Base-by-base conservation (phyloP, 2,797 vertebrate species). In the Cossypha niveicapilla region DNA sequence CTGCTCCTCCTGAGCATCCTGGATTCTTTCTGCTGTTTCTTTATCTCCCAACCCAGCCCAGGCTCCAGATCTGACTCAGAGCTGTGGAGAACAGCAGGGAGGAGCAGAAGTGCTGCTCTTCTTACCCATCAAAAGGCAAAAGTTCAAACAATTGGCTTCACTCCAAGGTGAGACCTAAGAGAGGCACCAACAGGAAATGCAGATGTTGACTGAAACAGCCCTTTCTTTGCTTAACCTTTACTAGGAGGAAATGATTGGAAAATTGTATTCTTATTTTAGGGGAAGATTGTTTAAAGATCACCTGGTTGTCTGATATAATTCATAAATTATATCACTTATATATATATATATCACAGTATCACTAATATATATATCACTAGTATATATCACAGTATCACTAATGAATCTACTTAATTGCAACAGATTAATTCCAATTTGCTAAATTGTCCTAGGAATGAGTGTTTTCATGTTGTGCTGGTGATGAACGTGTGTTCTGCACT, bases 101-200 rank as follows among this genome's bases (percentile, higher is more conserved):
- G 93, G 68, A 90, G 76, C 58, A 51, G 90, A 96, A 97, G 16
- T 34, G 63, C 47, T 92, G 48, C 25, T 90, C 79, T 79, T 89
- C 80, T 54, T 71, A 81, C 65, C 85, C 75, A 96, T 92, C 90
- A 89, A 93, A 94, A 92, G 56, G 57, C 92, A 51, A 75, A 96
- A 93, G 92, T 95, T 96, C 72, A 88, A 96, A 96, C 70, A 81
- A 5, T 44, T 92, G 96, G 90, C 86, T 27, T 70, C 18, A 7
- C 56, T 90, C 96, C 72, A 83, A 91, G 86, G 76, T 34, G 37
- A 58, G 42, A 86, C 87, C 65, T 62, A 28, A 72, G 78, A 67
- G 79, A 83, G 39, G 63, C 32, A 89, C 37, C 89, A 32, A 61
- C 35, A 86, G 70, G 87, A 96, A 92, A 84, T 6, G 23, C 28